Conservation (phyloP, 2,797 vertebrate genomes). For the Urophycis tenuis region DNA sequence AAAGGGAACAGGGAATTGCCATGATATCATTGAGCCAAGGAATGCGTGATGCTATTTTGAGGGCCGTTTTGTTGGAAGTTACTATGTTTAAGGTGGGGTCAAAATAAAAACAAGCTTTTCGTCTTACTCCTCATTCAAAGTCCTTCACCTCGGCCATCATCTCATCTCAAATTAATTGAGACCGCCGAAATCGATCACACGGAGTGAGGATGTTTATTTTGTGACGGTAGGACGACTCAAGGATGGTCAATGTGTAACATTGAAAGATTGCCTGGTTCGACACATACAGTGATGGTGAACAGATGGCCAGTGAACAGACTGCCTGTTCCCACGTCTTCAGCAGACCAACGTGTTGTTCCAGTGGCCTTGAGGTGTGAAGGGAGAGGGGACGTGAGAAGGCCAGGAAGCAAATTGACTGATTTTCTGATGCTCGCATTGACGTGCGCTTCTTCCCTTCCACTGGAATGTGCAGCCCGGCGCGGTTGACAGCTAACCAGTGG, state of each 20-base stretch:
- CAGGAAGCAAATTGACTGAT: conserved; percentile 28
- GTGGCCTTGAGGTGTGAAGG: conserved; percentile 1
- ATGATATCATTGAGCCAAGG: neutral
- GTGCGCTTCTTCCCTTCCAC: conserved; percentile 42
- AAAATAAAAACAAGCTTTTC: neutral
- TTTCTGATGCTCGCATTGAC: conserved; percentile 41
- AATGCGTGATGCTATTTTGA: neutral
- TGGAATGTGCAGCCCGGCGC: conserved; percentile 37
- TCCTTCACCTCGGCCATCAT: neutral
- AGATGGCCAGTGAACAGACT: no score
- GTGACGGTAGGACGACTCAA: neutral
- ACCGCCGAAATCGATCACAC: neutral
- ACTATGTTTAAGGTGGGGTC: neutral
- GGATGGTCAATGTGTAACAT: no score
- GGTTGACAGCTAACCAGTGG: conserved; percentile 53
- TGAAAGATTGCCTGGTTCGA: neutral
- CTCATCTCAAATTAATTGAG: neutral
- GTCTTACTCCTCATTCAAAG: neutral
- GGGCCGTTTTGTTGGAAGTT: neutral
- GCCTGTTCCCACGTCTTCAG: neutral
- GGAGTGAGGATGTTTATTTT: neutral
- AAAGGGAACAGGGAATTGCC: neutral
- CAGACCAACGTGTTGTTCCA: neutral
- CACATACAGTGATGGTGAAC: no score
- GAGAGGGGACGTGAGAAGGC: conserved; percentile 7